These are phyloP conservation scores for Hydropsyche tenuis DNA, from an alignment of 1,140 invertebrate species.

Conservation along the genomic window DNA sequence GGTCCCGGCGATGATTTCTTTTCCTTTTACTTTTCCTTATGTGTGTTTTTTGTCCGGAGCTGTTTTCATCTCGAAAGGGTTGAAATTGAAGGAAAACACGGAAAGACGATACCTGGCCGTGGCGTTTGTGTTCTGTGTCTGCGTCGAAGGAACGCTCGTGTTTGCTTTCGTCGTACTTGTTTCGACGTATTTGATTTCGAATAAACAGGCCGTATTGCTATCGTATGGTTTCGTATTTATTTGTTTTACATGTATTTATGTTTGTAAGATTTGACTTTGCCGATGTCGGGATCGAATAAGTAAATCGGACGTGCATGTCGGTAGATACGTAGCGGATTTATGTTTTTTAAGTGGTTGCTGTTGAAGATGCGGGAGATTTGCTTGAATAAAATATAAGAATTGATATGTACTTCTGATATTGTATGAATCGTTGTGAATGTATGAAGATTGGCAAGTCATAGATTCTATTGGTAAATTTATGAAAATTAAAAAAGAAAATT, in stretches of 20 bases:
- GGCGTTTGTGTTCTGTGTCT: background rate
- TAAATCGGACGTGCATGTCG: too few relatives aligned
- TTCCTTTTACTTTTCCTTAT: background rate
- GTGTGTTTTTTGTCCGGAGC: background rate
- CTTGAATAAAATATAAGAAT: too few relatives aligned
- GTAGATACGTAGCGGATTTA: too few relatives aligned
- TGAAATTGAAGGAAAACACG: conserved; percentile 20
- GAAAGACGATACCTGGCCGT: conserved; percentile 7
- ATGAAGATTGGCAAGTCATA: too few relatives aligned
- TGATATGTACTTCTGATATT: too few relatives aligned
- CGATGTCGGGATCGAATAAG: too few relatives aligned
- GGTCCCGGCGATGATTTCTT: conserved; percentile 20
- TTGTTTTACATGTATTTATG: background rate
- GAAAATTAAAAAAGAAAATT: too few relatives aligned
- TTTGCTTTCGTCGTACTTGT: conserved; percentile 7
- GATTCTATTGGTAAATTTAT: too few relatives aligned
- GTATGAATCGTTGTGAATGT: too few relatives aligned
- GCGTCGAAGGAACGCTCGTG: conserved; percentile 10
- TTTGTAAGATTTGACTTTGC: too few relatives aligned
- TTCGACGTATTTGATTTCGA: conserved; percentile 21
- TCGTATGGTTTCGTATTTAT: background rate
- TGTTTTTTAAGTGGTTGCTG: too few relatives aligned
- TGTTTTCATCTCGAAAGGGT: background rate
- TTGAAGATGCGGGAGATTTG: too few relatives aligned
- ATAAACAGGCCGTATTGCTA: conserved; percentile 19